Evolutionary conservation across 2,113 vertebrate genomes (phyloP).

Genomic region (Aegithalos caudatus): DNA sequence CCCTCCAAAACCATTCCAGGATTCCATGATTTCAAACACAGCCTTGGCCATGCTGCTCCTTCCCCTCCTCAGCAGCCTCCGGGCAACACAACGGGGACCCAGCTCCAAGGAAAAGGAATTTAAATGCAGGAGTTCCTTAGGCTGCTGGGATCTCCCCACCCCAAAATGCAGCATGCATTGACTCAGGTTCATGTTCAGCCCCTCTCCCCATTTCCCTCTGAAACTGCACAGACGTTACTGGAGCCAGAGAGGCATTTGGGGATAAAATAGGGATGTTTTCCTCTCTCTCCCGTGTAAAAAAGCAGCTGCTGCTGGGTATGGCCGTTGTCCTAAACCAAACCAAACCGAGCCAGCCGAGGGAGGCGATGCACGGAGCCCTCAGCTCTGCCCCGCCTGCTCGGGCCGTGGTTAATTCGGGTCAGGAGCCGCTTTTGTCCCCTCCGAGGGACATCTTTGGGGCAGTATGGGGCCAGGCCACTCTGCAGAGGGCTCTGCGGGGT

Average conservation of each 20-base stretch:
- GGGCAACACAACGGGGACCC: background rate
- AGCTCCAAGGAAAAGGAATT: background rate
- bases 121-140: background rate
- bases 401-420: fast-evolving
- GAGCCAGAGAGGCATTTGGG: background rate
- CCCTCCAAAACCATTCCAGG: background rate
- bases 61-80: background rate
- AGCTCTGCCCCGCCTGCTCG: fast-evolving
- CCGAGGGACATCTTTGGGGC: fast-evolving
- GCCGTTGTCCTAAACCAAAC: background rate
- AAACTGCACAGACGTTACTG: background rate
- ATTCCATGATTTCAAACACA: too few species aligned
- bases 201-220: background rate
- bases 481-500: background rate
- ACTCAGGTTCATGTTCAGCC: background rate
- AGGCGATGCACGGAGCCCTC: background rate
- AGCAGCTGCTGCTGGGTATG: background rate
- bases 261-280: background rate
- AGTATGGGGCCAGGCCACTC: fast-evolving
- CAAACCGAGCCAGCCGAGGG: background rate
- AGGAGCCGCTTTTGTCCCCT: background rate
- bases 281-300: background rate
- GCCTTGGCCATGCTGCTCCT: background rate
- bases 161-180: background rate
- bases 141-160: background rate